Conservation (phyloP, 2,888 invertebrate genomes). For the Petrophora chlorosata region DNA sequence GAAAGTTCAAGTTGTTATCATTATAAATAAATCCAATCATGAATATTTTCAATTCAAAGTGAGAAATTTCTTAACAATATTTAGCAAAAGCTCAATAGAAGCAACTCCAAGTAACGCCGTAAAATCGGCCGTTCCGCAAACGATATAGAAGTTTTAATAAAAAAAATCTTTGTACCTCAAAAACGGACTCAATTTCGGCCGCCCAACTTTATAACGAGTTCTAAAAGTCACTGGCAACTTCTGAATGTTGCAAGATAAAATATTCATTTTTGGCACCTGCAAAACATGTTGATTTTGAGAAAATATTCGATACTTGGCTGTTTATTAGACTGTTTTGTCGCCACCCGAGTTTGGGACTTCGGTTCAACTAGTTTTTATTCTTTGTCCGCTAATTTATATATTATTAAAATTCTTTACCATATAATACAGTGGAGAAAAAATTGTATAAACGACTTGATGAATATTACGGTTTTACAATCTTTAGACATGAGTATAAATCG, state of each 20-base stretch:
- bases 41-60: too few species aligned
- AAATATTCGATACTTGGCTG: not conserved
- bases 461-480: too few species aligned
- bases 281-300: conserved; percentile 8
- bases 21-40: too few species aligned
- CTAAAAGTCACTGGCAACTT: conserved; percentile 14
- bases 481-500: too few species aligned
- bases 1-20: too few species aligned
- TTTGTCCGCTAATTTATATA: too few species aligned
- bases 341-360: too few species aligned
- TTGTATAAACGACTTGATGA: too few species aligned
- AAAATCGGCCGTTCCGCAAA: conserved; percentile 6
- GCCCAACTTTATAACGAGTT: conserved; percentile 20
- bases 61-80: too few species aligned
- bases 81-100: not conserved
- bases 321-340: not conserved
- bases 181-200: conserved; percentile 11
- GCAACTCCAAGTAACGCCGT: conserved; percentile 2
- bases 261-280: conserved; percentile 12
- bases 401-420: too few species aligned
- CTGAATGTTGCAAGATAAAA: conserved; percentile 16
- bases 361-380: too few species aligned
- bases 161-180: conserved; percentile 18
- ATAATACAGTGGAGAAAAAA: too few species aligned
- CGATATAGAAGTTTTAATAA: conserved; percentile 9